phyloP scores from a whole-genome alignment of 2,797 vertebrate species.

The Iguana delicatissima region DNA sequence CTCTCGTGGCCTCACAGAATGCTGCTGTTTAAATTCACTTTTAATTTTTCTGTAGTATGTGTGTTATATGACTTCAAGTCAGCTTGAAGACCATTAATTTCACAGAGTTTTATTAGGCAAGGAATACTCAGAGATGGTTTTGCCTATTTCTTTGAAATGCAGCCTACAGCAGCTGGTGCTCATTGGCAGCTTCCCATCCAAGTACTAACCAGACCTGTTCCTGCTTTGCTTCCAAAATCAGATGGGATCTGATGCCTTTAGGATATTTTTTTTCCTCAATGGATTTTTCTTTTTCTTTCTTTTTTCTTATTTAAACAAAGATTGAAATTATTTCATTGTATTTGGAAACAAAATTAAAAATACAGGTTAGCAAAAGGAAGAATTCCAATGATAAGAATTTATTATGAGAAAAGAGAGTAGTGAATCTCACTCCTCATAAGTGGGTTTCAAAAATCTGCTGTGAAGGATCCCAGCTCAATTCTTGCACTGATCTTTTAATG shows the following conservation, averaged over 20 bases:
- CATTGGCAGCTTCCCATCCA: too few relatives aligned
- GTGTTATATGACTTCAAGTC: too few relatives aligned
- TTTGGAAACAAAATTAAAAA: conserved; percentile 11
- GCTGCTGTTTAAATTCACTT: background rate
- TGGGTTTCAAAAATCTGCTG: background rate
- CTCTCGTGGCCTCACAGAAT: background rate
- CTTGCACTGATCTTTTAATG: background rate
- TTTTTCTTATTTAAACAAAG: background rate
- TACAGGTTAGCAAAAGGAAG: background rate
- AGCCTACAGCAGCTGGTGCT: too few relatives aligned
- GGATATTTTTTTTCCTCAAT: too few relatives aligned
- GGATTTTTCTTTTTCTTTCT: background rate
- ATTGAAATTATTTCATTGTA: too few relatives aligned
- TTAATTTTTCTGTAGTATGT: background rate
- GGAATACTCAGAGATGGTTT: too few relatives aligned
- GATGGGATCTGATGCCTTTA: too few relatives aligned
- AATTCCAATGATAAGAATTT: background rate
- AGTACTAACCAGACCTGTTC: too few relatives aligned
- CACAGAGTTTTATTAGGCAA: too few relatives aligned
- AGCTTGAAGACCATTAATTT: too few relatives aligned
- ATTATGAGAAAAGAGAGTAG: background rate
- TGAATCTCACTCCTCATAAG: background rate
- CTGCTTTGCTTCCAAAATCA: too few relatives aligned
- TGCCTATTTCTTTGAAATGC: too few relatives aligned
- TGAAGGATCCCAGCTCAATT: background rate